Evolutionary conservation across 2,888 invertebrate species (phyloP), one percentile per base, ranked within the genome.

Genomic region (Zygothrica quintamaculata): DNA sequence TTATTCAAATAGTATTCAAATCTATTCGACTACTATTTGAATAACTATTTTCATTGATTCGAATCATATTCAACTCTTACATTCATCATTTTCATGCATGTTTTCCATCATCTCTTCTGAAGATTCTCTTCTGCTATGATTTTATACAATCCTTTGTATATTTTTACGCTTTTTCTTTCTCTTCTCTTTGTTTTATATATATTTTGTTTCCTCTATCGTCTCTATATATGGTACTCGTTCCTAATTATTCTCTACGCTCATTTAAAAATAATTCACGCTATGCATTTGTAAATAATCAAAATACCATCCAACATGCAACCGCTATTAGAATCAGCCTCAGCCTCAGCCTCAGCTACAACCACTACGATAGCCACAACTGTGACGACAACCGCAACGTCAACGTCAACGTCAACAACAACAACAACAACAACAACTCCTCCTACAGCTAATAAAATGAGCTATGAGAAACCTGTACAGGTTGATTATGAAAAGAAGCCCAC

Each of bases 281-380:
- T 88, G 81, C 84, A 86, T 88, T 81, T 88, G 88, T 88, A 88
- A 76, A 88, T 87, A 88, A 67, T 77, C 48, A 56, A 77, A 72
- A 66, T 62, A 72, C 74, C 67, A 77, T 73, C 65, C 72, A 74
- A 66, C 81, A 77, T 74, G 74, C 87, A 86, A 82, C 59, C 65
- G 75, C 64, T 81, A 73, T 72, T 66, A 79, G 84, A 82, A 82
- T 69, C 74, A 65, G 64, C 74, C 64, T 62, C 59, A 39, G 15
- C 65, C 13, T 57, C 68, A 47, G 47, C 69, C 56, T 71, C 75
- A 65, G 61, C 75, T 52, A 66, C 52, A 56, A 73, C 74, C 60
- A 66, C 74, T 61, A 65, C 59, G 39, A 25, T 62, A 25, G 57
- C 69, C 44, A 51, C 69, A 61, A 72, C 75, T 65, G 61, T 74